Evolutionary conservation across 2,797 vertebrate species (phyloP).

Genomic region (Carcharodon carcharias): DNA sequence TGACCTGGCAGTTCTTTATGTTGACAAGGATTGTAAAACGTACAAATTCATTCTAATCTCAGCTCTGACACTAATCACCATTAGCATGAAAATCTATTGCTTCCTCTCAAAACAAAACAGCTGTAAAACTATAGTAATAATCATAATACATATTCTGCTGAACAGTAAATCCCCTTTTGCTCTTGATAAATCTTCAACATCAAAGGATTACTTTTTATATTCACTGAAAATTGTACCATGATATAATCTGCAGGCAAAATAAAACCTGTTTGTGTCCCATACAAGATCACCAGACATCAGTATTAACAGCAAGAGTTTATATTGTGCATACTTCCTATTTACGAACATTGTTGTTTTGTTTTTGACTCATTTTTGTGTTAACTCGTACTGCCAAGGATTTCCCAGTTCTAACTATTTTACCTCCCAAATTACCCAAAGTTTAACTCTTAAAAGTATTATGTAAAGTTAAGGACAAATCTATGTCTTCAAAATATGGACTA

Average conservation of each 20-base stretch:
- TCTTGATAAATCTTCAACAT: not conserved
- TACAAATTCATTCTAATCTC: not conserved
- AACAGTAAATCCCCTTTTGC: not conserved
- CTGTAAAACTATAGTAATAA: not conserved
- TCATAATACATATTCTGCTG: not conserved
- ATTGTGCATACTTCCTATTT: not conserved
- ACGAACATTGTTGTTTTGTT: not conserved
- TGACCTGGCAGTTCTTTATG: not conserved
- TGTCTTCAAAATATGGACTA: not conserved
- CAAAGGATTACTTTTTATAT: not conserved
- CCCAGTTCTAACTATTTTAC: not conserved
- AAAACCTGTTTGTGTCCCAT: not conserved
- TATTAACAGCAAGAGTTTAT: not conserved
- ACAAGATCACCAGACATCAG: not conserved
- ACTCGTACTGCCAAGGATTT: not conserved
- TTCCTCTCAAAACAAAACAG: not conserved
- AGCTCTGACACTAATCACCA: conserved; percentile 1
- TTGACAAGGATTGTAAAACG: not conserved
- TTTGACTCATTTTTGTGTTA: not conserved
- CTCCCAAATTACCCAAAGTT: not conserved
- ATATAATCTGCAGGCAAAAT: not conserved
- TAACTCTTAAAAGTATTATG: not conserved
- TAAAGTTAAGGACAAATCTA: not conserved
- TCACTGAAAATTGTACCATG: not conserved
- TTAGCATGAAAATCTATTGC: not conserved